Conservation (phyloP, 2,888 invertebrate species). For the Nymphalis urticae region DNA sequence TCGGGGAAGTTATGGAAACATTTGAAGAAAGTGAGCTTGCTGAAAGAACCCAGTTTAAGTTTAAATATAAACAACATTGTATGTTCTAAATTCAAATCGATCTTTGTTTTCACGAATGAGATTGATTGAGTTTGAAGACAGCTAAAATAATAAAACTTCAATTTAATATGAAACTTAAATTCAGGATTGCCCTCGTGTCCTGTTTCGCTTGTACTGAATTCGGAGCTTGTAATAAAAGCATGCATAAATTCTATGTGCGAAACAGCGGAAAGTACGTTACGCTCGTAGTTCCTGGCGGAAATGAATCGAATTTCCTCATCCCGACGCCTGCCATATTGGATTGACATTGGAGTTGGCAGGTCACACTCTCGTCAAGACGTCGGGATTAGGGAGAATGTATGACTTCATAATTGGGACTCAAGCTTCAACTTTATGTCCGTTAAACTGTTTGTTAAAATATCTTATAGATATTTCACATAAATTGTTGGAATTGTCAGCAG, state of each 20-base stretch:
- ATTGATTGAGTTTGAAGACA: too few relatives aligned
- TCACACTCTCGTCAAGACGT: constrained; percentile 15
- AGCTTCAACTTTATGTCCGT: not conserved
- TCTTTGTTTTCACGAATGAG: too few relatives aligned
- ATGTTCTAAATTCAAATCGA: too few relatives aligned
- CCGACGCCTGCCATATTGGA: constrained; percentile 30
- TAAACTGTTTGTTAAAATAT: not conserved
- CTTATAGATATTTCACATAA: too few relatives aligned
- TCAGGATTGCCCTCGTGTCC: not conserved
- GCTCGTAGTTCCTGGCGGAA: constrained; percentile 41
- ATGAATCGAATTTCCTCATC: constrained; percentile 46
- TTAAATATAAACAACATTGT: too few relatives aligned
- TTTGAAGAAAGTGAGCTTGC: too few relatives aligned
- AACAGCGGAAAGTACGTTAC: constrained; percentile 23
- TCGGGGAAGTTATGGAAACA: too few relatives aligned
- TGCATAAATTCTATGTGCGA: constrained; percentile 5
- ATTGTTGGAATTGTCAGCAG: too few relatives aligned
- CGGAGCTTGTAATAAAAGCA: not conserved
- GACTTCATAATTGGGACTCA: not conserved
- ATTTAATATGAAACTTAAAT: not conserved
- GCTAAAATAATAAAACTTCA: too few relatives aligned
- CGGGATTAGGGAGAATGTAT: not conserved
- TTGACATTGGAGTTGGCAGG: constrained; percentile 29
- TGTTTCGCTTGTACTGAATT: constrained; percentile 5
- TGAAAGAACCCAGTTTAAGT: too few relatives aligned